Base-by-base conservation (phyloP, 2,113 vertebrate species). In the Desmodus rotundus region DNA sequence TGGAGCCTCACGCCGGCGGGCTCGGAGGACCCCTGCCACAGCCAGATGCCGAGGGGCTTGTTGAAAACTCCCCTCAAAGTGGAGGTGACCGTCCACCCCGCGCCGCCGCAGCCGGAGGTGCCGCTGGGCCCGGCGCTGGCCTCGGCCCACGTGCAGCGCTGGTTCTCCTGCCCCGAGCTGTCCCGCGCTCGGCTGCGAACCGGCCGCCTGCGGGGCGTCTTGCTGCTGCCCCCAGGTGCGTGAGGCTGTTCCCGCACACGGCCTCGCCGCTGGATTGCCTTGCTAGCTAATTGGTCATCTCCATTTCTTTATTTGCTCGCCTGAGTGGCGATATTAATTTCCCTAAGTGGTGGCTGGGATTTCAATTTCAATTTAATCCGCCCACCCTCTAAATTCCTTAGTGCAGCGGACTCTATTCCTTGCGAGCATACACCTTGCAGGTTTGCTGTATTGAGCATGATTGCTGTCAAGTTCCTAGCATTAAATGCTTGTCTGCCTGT, bases 151-250 rank as follows among this genome's bases (percentile, higher is more conserved):
- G 92, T 97, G 67, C 96, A 98, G 92, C 94, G 98, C 89, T 82
- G 94, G 93, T 98, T 98, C 87, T 86, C 77, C 63, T 95, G 90
- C 38, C 97, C 97, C 0, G 97, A 97, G 56, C 95, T 98, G 88
- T 91, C 97, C 31, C 89, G 97, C 87, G 96, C 98, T 36, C 94
- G 97, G 33, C 94, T 98, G 98, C 94, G 96, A 97, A 76, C 97
- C 97, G 14, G 61, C 58, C 0, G 93, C 98, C 1, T 85, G 98
- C 38, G 98, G 98, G 70, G 74, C 28, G 36, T 98, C 98, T 38
- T 95, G 98, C 41, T 98, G 98, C 85, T 98, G 61, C 98, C 98
- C 72, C 77, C 97, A 92, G 98, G 98, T 98, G 97, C 96, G 87
- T 97, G 87, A 38, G 61, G n/a, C 38, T 52, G 43, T 61, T 87